Conservation (phyloP, 2,888 invertebrate genomes). For the Rambutsinella grinnellia region DNA sequence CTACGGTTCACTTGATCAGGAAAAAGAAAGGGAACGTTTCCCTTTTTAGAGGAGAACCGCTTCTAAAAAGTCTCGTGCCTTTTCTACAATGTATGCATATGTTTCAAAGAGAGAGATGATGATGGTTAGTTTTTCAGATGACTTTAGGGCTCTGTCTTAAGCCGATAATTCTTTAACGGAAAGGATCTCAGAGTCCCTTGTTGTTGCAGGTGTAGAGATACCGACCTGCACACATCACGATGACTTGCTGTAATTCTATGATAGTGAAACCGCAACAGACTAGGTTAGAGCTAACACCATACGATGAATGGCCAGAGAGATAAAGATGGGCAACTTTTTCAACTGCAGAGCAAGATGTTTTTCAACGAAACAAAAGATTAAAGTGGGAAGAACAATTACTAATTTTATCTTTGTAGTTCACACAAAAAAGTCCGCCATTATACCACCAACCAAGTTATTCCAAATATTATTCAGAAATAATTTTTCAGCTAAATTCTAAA, state of each 20-base stretch:
- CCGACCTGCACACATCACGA: background rate
- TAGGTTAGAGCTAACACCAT: slow-evolving; percentile 13
- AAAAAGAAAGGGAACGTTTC: slow-evolving; percentile 2
- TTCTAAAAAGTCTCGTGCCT: slow-evolving; percentile 33
- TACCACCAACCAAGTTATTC: too few species aligned
- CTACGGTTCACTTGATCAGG: slow-evolving; percentile 21
- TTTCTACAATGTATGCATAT: slow-evolving; percentile 16
- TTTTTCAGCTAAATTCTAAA: too few species aligned
- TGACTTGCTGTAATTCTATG: background rate
- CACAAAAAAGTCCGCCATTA: slow-evolving; percentile 22
- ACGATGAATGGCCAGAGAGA: slow-evolving; percentile 36
- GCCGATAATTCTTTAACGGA: slow-evolving; percentile 11
- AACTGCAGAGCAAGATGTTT: background rate
- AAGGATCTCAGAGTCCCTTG: too few species aligned
- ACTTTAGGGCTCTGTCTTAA: slow-evolving; percentile 16
- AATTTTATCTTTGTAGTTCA: slow-evolving; percentile 5
- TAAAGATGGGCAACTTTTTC: background rate
- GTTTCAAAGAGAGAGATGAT: background rate
- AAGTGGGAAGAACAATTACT: slow-evolving; percentile 2
- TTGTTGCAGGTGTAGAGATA: background rate
- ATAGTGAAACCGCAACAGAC: slow-evolving; percentile 28
- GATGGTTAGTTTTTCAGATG: too few species aligned
- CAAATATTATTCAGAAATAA: too few species aligned
- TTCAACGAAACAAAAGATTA: background rate
- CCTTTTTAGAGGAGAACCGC: slow-evolving; percentile 25